Evolutionary conservation across 2,113 vertebrate genomes (phyloP).

Genomic region (Chaenogobius annularis): DNA sequence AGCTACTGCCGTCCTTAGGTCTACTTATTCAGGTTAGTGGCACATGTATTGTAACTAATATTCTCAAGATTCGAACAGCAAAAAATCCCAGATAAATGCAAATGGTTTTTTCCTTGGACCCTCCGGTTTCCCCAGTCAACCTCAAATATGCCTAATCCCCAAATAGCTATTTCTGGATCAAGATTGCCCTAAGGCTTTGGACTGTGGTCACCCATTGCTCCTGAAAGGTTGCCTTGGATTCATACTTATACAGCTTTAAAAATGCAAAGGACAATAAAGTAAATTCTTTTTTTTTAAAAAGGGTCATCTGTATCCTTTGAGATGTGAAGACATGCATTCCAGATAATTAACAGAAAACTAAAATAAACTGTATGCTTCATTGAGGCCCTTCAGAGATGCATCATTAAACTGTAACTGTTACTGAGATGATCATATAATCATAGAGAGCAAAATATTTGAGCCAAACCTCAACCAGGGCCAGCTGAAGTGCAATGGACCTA

Average conservation of each 20-base stretch:
- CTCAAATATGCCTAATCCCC: background rate
- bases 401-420: background rate
- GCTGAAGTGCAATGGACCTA: slow-evolving; percentile 9
- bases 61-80: too few species aligned
- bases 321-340: background rate
- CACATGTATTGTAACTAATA: too few species aligned
- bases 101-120: background rate
- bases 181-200: background rate
- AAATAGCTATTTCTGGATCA: background rate
- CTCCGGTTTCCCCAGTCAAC: slow-evolving; percentile 4
- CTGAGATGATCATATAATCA: background rate
- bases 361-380: background rate
- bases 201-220: background rate
- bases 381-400: background rate
- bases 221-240: background rate
- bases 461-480: slow-evolving; percentile 2
- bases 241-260: background rate
- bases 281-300: background rate
- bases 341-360: background rate
- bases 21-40: too few species aligned
- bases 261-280: background rate
- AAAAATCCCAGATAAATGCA: too few species aligned
- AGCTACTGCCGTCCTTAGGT: too few species aligned
- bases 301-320: background rate
- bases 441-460: background rate